These are phyloP conservation scores for Saxicola maurus DNA, from an alignment of 2,797 vertebrate genomes.

Conservation along the genomic window DNA sequence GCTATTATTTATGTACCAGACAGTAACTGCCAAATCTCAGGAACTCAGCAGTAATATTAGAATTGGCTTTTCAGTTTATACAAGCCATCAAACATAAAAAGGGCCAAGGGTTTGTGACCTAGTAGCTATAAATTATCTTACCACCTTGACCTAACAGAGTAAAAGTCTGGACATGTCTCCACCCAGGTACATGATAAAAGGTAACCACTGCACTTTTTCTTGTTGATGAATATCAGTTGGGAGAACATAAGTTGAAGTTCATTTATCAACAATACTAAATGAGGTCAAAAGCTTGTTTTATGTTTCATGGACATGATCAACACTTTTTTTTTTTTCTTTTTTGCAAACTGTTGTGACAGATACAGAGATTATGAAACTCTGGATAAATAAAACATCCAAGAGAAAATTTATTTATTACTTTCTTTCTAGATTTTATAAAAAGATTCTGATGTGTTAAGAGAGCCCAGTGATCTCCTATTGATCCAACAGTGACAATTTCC, in stretches of 20 bases:
- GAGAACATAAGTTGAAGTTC: not conserved
- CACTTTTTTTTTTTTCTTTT: not conserved
- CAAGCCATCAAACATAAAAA: not conserved
- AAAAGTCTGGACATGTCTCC: not conserved
- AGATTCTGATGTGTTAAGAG: not conserved
- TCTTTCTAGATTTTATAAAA: not conserved
- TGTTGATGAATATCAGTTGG: not conserved
- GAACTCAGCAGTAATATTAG: not conserved
- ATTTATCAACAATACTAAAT: not conserved
- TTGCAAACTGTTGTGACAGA: not conserved
- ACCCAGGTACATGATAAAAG: not conserved
- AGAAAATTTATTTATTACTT: not conserved
- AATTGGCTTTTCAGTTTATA: not conserved
- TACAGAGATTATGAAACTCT: not conserved
- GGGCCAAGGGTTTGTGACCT: not conserved
- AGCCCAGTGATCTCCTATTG: not conserved
- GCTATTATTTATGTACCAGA: not conserved
- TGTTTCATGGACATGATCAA: not conserved
- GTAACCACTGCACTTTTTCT: conserved; percentile 21
- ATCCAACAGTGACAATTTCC: not conserved
- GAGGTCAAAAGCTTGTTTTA: not conserved
- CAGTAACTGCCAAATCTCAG: not conserved
- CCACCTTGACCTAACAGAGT: not conserved
- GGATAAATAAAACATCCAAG: not conserved
- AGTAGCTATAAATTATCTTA: not conserved